Percentiles rank a stretch among this genome's conserved stretches.
phyloP scores from a whole-genome alignment of 1,140 invertebrate genomes.

The Hormaphis cornu region DNA sequence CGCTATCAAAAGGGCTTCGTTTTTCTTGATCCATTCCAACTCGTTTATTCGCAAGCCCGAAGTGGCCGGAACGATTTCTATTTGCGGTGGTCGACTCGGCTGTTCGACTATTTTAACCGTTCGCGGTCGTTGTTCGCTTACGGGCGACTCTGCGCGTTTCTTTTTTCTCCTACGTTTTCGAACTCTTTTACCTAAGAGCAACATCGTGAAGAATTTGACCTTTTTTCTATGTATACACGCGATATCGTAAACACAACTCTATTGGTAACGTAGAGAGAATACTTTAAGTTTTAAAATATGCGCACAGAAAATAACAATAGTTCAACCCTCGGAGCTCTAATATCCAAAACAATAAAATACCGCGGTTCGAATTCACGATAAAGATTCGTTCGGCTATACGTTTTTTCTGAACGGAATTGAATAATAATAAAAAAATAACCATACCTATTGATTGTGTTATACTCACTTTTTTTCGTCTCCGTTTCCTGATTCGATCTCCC shows the following conservation, averaged over 20 bases:
- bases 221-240: too few relatives aligned
- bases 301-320: too few relatives aligned
- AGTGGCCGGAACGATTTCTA: slow-evolving; percentile 1
- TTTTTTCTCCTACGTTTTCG: slow-evolving; percentile 27
- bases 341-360: too few relatives aligned
- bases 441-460: not conserved
- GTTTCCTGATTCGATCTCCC: not conserved
- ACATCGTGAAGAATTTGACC: not conserved
- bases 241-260: too few relatives aligned
- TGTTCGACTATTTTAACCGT: not conserved
- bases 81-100: not conserved
- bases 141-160: not conserved
- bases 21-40: slow-evolving; percentile 13
- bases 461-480: slow-evolving; percentile 2
- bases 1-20: slow-evolving; percentile 12
- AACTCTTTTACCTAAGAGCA: slow-evolving; percentile 22
- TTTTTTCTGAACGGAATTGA: too few relatives aligned
- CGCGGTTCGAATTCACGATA: too few relatives aligned
- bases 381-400: too few relatives aligned
- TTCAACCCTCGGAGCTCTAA: too few relatives aligned
- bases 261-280: too few relatives aligned
- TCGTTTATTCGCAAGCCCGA: not conserved
- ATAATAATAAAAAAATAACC: too few relatives aligned
- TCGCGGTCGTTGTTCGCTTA: not conserved
- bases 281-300: too few relatives aligned